phyloP scores from a whole-genome alignment of 2,888 invertebrate species.

The Gerris lacustris region DNA sequence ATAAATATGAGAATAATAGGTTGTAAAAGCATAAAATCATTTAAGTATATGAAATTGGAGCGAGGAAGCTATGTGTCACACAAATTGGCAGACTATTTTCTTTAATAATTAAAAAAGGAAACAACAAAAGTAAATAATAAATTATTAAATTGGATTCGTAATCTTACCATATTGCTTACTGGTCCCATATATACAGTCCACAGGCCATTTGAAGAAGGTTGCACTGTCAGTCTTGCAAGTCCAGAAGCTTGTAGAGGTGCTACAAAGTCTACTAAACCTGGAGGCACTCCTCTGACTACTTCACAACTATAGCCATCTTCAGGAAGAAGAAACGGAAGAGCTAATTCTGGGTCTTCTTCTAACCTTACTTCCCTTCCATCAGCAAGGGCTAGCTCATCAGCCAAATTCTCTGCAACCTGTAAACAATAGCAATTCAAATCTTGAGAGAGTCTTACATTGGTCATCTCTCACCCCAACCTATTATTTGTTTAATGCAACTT shows the following conservation, averaged over 20 bases:
- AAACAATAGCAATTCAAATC: conserved; percentile 22
- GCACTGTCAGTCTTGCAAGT: conserved; percentile 78
- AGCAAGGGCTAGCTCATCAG: conserved; percentile 80
- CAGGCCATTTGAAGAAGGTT: conserved; percentile 78
- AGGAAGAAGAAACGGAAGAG: conserved; percentile 81
- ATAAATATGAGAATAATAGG: no score
- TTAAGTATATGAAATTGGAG: no score
- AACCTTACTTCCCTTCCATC: conserved; percentile 77
- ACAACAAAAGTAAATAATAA: no score
- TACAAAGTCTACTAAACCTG: conserved; percentile 72
- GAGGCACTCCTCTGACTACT: conserved; percentile 86
- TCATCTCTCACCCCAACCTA: no score
- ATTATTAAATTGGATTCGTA: no score
- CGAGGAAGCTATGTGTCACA: no score
- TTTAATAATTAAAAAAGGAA: no score
- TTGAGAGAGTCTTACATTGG: not conserved
- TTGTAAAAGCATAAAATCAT: no score
- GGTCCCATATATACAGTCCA: conserved; percentile 78
- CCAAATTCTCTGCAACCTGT: conserved; percentile 71
- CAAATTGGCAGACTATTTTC: no score
- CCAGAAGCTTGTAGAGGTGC: conserved; percentile 72
- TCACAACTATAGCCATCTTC: conserved; percentile 98
- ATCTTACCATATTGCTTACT: conserved; percentile 28
- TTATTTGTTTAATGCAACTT: no score
- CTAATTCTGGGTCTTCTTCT: conserved; percentile 84